Conservation (phyloP, 2,113 vertebrate species). For the Bambusicola thoracicus region DNA sequence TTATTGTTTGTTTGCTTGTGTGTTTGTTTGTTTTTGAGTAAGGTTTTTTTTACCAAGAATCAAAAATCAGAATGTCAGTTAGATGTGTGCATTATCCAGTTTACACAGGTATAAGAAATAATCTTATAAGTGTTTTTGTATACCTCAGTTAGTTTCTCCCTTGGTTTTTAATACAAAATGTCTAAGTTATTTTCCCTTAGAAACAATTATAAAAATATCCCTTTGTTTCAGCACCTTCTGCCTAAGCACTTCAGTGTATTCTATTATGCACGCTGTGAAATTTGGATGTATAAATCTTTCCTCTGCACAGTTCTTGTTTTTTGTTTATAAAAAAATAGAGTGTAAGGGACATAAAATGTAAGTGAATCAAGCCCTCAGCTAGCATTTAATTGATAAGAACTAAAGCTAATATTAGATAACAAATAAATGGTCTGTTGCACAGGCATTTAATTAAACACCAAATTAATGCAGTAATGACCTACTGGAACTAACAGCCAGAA, state of each 20-base stretch:
- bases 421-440: conserved; percentile 89
- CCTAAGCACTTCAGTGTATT: conserved; percentile 55
- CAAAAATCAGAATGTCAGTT: neutral
- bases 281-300: conserved; percentile 66
- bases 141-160: neutral
- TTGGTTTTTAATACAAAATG: neutral
- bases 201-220: neutral
- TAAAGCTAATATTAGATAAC: conserved; percentile 90
- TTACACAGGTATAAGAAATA: neutral
- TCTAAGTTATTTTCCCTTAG: neutral
- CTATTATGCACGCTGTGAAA: conserved; percentile 52
- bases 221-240: conserved; percentile 58
- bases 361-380: conserved; percentile 85
- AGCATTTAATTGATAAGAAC: conserved; percentile 89
- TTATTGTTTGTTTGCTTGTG: too few relatives aligned
- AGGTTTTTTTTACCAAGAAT: neutral
- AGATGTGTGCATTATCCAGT: neutral
- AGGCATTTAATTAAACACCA: conserved; percentile 89
- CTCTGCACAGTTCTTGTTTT: conserved; percentile 62
- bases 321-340: conserved; percentile 79
- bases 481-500: conserved; percentile 87
- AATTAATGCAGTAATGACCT: conserved; percentile 90
- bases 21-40: neutral
- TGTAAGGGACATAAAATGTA: conserved; percentile 80
- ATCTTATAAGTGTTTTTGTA: rapidly evolving